Base-by-base conservation (phyloP, 1,140 invertebrate genomes). In the Drosophila nigrodunni region DNA sequence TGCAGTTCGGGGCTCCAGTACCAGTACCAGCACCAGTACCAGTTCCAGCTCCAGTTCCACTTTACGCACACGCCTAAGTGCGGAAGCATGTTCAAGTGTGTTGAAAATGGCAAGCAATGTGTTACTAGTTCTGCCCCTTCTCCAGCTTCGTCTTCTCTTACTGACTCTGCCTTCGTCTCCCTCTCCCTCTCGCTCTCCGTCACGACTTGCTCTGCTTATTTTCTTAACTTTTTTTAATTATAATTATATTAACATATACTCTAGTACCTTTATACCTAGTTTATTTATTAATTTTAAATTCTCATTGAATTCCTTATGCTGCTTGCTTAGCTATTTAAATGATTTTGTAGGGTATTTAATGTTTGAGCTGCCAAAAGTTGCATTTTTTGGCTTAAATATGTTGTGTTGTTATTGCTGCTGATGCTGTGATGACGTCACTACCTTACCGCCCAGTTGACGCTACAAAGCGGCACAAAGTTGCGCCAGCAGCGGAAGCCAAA, bases 31-130 rank as follows among this genome's bases (percentile, higher is more conserved):
- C 64, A 2, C 18, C 18, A 21, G 25, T 30, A 0, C 25, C 25
- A 30, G 25, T 64, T 34, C 46, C 73, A 59, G 25, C 64, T 65
- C 35, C 66, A 50, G 52, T 62, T 55, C 68, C 65, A 61, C 65
- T 62, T 65, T 46, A 83, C 83, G 71, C 74, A 80, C 69, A 78
- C 85, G 80, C 71, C 85, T 88, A 88, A 89, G 85, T 89, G 85
- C 85, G 85, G 80, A 88, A 83, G 77, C 83, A 88, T 89, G 83
- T 88, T 88, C 80, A 88, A 88, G 85, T 88, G 83, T 88, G 80
- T 70, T 83, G 83, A 70, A 87, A 88, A 88, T 88, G 86, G 85
- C 89, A 80, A 88, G 80, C 85, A 87, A 88, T 88, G 82, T 87
- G 82, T 87, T 80, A 79, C 72, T 72, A 70, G 65, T 74, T 75